Conservation (phyloP, 2,888 invertebrate genomes). For the Ophioninae sp. region DNA sequence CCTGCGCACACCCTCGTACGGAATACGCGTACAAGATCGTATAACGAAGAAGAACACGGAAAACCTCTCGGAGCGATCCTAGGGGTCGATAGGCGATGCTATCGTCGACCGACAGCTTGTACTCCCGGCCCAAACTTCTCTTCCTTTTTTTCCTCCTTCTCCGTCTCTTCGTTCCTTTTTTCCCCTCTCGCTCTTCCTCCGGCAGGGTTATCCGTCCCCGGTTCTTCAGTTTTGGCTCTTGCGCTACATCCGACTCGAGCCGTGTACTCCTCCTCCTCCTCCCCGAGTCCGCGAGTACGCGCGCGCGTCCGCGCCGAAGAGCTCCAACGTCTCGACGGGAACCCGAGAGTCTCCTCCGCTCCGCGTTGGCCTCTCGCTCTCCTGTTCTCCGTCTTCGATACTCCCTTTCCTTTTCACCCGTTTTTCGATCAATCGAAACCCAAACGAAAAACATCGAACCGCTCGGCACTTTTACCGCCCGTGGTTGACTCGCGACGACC, state of each 20-base stretch:
- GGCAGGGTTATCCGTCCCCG: conserved; percentile 48
- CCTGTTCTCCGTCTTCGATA: conserved; percentile 19
- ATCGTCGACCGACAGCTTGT: conserved; percentile 79
- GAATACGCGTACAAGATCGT: conserved; percentile 76
- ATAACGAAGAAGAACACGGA: conserved; percentile 81
- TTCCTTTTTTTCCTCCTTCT: conserved; percentile 53
- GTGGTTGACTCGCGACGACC: not conserved
- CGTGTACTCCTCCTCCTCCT: no score
- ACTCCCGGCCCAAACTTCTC: conserved; percentile 69
- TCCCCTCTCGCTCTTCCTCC: conserved; percentile 27
- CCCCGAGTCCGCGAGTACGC: conserved; percentile 36
- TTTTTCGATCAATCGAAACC: not conserved
- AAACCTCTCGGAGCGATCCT: conserved; percentile 80
- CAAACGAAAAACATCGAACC: no score
- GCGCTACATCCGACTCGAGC: conserved; percentile 57
- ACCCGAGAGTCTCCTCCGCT: conserved; percentile 40
- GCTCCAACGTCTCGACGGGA: conserved; percentile 47
- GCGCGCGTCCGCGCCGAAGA: conserved; percentile 49
- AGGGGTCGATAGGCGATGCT: conserved; percentile 79
- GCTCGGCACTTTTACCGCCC: no score
- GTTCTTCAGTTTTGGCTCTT: conserved; percentile 20
- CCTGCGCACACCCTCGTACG: conserved; percentile 77
- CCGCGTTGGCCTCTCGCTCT: conserved; percentile 31
- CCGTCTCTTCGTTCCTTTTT: conserved; percentile 25
- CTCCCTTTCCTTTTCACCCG: conserved; percentile 13